Conservation (phyloP, 2,888 invertebrate species). For the Exocentrus adspersus region DNA sequence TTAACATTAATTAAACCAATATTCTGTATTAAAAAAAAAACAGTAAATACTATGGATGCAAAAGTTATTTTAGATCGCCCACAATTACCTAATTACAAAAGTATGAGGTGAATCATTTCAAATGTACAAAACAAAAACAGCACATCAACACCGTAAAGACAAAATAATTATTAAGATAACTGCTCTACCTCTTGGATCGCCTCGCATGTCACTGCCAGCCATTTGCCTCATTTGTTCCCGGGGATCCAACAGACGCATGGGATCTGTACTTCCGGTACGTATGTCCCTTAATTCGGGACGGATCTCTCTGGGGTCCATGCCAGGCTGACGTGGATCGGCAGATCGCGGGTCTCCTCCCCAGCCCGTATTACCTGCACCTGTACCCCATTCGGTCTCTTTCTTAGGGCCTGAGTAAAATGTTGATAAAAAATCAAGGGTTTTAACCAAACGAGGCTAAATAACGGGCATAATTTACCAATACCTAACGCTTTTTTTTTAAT, state of each 20-base stretch:
- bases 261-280: constrained; percentile 64
- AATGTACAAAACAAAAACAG: neutral
- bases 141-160: neutral
- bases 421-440: constrained; percentile 22
- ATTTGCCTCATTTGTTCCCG: constrained; percentile 65
- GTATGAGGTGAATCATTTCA: neutral
- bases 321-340: constrained; percentile 58
- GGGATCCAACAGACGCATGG: constrained; percentile 69
- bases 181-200: constrained; percentile 72
- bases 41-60: too few species aligned
- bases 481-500: too few species aligned
- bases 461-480: neutral
- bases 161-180: constrained; percentile 7
- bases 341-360: constrained; percentile 67
- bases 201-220: constrained; percentile 71
- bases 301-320: constrained; percentile 68
- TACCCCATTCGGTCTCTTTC: constrained; percentile 68
- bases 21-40: too few species aligned
- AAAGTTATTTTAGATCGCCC: too few species aligned
- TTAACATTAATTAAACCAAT: too few species aligned
- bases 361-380: constrained; percentile 63
- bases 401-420: constrained; percentile 56
- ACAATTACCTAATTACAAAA: too few species aligned
- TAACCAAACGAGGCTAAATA: neutral
- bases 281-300: constrained; percentile 68